Conservation (phyloP, 1,140 invertebrate species). For the Tetramorium simillimum region DNA sequence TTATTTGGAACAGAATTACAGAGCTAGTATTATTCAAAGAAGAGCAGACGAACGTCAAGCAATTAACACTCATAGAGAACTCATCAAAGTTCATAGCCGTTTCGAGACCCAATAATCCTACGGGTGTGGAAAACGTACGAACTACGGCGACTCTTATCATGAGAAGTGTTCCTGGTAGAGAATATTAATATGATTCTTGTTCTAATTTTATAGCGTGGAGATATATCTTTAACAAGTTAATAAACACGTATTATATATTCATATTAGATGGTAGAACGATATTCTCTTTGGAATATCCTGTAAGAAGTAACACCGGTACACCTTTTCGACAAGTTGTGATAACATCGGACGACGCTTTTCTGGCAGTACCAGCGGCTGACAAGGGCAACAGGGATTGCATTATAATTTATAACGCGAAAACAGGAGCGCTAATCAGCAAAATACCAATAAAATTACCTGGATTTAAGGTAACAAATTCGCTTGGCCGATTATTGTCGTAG, state of each 20-base stretch:
- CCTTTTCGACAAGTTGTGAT: slow-evolving; percentile 91
- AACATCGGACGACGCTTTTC: slow-evolving; percentile 92
- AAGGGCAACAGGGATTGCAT: slow-evolving; percentile 94
- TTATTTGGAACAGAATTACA: slow-evolving; percentile 96
- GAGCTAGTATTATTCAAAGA: slow-evolving; percentile 94
- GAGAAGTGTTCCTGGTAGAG: slow-evolving; percentile 89
- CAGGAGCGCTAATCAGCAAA: slow-evolving; percentile 92
- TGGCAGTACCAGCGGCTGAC: slow-evolving; percentile 93
- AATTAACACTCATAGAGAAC: slow-evolving; percentile 93
- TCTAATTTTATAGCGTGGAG: background rate
- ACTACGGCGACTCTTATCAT: slow-evolving; percentile 89
- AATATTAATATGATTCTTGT: background rate
- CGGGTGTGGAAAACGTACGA: slow-evolving; percentile 87
- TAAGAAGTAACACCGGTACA: slow-evolving; percentile 88
- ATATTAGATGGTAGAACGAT: slow-evolving; percentile 89
- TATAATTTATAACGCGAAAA: slow-evolving; percentile 93
- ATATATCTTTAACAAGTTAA: background rate
- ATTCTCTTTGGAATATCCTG: slow-evolving; percentile 93
- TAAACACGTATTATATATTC: background rate
- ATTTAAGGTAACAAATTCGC: slow-evolving; percentile 86
- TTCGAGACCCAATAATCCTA: slow-evolving; percentile 89
- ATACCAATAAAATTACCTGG: slow-evolving; percentile 88
- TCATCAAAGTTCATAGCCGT: slow-evolving; percentile 94
- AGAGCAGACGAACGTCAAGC: slow-evolving; percentile 94
- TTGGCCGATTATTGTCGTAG: background rate